Evolutionary conservation across 2,797 vertebrate species (phyloP), one percentile per base, ranked within the genome.

Genomic region (Prunella strophiata): DNA sequence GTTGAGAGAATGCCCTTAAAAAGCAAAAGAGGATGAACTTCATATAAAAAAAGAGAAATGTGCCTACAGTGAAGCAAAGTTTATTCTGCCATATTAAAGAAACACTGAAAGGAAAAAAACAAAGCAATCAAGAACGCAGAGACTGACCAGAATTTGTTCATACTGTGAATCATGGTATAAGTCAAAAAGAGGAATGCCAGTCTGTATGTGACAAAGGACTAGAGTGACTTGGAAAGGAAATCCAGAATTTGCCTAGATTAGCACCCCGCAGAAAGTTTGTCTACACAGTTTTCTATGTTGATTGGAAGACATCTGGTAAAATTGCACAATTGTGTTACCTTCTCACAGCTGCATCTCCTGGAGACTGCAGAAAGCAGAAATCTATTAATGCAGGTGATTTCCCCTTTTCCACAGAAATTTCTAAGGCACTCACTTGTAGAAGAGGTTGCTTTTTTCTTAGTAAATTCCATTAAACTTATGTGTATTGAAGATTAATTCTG

Each of bases 231-330:
- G 43, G 43, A 82, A 66, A 7, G 14, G 22, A 79, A 79, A 9
- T 70, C 14, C 47, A 63, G 32, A 54, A 51, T 54, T 32, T 82
- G 2, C 18, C 25, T 32, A 10, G 8, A 14, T 17, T 71, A n/a
- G 20, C 11, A 71, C 1, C 1, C 13, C 42, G 14, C 0, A 4
- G n/a, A 71, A 83, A 66, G 3, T 1, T 16, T 21, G 5, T 40
- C 9, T 88, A 40, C 13, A 51, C 9, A 6, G 19, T 84, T 85
- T 92, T 55, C 48, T 77, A 13, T 13, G 12, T 45, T 63, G 14
- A 32, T 13, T 52, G 20, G 26, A 57, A 67, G 43, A 21, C 16
- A 50, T 26, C 9, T 58, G 40, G 43, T 47, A 30, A 19, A 70
- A 52, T 63, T 51, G 20, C 4, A 62, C 6, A n/a, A 7, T 25